These are phyloP conservation scores for Meghimatium bilineatum DNA, from an alignment of 2,888 invertebrate genomes.

Conservation along the genomic window DNA sequence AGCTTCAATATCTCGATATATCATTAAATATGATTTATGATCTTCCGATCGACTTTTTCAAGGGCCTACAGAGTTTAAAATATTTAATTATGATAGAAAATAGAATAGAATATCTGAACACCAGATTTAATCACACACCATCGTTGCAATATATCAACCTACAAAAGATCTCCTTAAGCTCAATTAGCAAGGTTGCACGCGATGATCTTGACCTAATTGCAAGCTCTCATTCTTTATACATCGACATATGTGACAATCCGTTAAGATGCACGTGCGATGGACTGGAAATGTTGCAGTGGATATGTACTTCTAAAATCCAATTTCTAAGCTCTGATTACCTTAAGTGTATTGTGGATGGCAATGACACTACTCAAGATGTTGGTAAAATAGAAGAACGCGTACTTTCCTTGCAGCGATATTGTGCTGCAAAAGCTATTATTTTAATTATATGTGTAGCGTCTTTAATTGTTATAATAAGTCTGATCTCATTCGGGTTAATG, in stretches of 20 bases:
- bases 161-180: not conserved
- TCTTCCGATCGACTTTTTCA: not conserved
- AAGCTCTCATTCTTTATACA: not conserved
- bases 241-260: slow-evolving; percentile 13
- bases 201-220: slow-evolving; percentile 10
- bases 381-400: slow-evolving; percentile 3
- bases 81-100: not conserved
- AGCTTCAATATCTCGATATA: not conserved
- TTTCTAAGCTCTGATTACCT: slow-evolving; percentile 1
- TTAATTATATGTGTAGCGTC: not conserved
- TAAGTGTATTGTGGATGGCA: slow-evolving; percentile 16
- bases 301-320: not conserved
- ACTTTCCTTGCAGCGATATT: not conserved
- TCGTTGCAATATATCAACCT: not conserved
- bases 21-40: not conserved
- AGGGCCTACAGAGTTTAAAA: not conserved
- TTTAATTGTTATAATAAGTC: not conserved
- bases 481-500: not conserved
- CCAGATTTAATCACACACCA: not conserved
- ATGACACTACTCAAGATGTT: not conserved
- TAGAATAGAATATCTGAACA: slow-evolving; percentile 8
- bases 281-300: slow-evolving; percentile 35
- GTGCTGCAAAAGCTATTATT: slow-evolving; percentile 8
- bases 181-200: not conserved
- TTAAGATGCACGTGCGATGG: slow-evolving; percentile 31